phyloP scores from a whole-genome alignment of 2,113 vertebrate genomes.

The Uria lomvia region DNA sequence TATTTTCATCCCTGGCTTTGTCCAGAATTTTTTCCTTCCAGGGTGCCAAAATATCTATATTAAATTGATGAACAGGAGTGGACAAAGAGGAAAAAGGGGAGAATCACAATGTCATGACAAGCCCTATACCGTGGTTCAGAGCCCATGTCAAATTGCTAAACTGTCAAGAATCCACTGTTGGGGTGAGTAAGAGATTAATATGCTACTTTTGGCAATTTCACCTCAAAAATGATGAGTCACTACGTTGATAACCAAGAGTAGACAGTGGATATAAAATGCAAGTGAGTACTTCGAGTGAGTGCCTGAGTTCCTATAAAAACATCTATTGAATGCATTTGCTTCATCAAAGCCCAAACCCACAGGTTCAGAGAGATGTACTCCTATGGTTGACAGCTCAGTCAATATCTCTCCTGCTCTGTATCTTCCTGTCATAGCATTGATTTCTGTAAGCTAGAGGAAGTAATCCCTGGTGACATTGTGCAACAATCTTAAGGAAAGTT shows the following conservation, averaged over 20 bases:
- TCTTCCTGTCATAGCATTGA: constrained; percentile 55
- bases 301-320: neutral
- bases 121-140: neutral
- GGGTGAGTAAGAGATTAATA: neutral
- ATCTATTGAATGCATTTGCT: neutral
- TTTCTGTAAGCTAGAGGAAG: constrained; percentile 56
- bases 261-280: neutral
- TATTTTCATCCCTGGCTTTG: neutral
- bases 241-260: neutral
- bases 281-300: neutral
- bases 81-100: neutral
- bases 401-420: constrained; percentile 38
- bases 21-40: neutral
- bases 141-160: neutral
- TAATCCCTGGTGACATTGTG: constrained; percentile 32
- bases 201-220: neutral
- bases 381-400: constrained; percentile 49
- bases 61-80: neutral
- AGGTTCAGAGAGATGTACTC: constrained; percentile 38
- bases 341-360: constrained; percentile 36
- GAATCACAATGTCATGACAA: neutral
- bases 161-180: neutral
- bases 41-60: neutral
- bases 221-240: neutral
- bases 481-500: neutral